Evolutionary conservation across 2,797 vertebrate genomes (phyloP), one percentile per base, ranked within the genome.

Genomic region (Chaetodon trifasciatus): DNA sequence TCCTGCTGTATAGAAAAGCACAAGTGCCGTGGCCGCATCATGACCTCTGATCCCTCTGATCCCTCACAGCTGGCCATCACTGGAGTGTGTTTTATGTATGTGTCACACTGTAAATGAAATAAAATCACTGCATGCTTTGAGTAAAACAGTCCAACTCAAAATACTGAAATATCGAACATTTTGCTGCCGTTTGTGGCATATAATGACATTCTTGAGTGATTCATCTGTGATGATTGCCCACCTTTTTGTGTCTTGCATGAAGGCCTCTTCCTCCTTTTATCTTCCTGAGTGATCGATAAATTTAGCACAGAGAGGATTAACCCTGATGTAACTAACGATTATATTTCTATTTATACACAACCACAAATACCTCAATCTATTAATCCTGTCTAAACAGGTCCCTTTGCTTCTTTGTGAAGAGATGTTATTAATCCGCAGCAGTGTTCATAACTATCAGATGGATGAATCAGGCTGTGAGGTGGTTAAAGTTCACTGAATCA

Each of bases 341-440:
- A 1, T 35, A 65, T 81, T 70, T 65, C 8, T 60, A 74, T 78
- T 75, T 12, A 78, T 64, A 66, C 42, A 17, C 53, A 28, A 39
- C 16, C 23, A 64, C 23, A 74, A 53, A 19, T 12, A n/a, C 37
- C 9, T 37, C 8, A 32, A 55, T 58, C 76, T 63, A 39, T 61
- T 50, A 69, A 73, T 67, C 60, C 32, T 13, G 32, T 63, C 57
- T 61, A 10, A 65, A 64, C 32, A 56, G 35, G 49, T 55, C 42
- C 19, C 28, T 71, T 42, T 74, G 63, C 65, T 69, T 73, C 76
- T 61, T 56, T 6, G 32, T 52, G 44, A n/a, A 62, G 35, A 40
- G 11, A 21, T 37, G 13, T 55, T 7, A 65, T n/a, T 46, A 78
- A 74, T 71, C 17, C 39, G 44, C 50, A 23, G 39, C 24, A 40